phyloP scores from a whole-genome alignment of 92 coral and sea anemone species.

The Actinostola sp. region DNA sequence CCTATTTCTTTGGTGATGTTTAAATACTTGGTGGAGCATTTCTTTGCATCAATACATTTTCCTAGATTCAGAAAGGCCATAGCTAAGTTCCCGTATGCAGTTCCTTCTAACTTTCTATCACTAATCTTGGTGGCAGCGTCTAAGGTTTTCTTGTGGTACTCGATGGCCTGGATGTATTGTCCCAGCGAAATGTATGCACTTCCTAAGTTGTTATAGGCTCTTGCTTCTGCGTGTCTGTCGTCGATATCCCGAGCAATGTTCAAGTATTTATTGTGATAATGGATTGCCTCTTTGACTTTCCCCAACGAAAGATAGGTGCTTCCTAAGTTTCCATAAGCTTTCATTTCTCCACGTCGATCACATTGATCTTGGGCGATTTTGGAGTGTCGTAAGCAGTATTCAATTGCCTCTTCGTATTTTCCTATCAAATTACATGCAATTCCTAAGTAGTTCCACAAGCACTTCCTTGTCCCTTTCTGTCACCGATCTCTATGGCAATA shows the following conservation, averaged over 20 bases:
- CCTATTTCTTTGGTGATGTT: background rate
- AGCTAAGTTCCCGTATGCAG: background rate
- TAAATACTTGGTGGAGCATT: background rate
- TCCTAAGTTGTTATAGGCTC: background rate
- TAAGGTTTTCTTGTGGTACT: background rate
- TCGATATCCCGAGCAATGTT: background rate
- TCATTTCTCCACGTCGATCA: background rate
- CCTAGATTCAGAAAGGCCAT: background rate
- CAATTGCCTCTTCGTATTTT: constrained; percentile 1
- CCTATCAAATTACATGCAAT: background rate
- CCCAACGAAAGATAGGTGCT: background rate
- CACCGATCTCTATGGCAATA: constrained; percentile 12
- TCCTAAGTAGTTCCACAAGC: background rate
- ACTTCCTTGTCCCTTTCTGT: background rate
- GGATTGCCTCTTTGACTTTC: background rate
- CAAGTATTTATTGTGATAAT: background rate
- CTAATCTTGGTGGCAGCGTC: background rate
- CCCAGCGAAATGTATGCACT: background rate
- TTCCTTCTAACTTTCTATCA: background rate
- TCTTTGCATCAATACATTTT: background rate
- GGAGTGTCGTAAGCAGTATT: background rate
- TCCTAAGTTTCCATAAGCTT: background rate
- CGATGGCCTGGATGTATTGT: background rate
- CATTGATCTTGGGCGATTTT: background rate
- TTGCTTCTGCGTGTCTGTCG: background rate